phyloP scores from a whole-genome alignment of 2,797 vertebrate species.

The Notamacropus eugenii region DNA sequence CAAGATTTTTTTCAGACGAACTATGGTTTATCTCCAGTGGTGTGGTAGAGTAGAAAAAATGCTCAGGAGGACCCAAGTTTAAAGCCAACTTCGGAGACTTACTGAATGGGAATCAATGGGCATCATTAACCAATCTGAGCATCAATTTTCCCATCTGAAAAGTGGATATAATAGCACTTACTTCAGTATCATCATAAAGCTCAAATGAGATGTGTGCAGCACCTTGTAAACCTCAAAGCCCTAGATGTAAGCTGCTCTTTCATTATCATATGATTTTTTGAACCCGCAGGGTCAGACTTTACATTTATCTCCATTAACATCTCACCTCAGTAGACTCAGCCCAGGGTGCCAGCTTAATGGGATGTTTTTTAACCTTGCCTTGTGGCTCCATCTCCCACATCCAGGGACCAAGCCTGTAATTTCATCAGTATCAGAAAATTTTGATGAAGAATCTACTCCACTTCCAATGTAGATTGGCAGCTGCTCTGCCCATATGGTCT shows the following conservation, averaged over 20 bases:
- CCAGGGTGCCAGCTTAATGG: background rate
- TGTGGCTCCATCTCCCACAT: background rate
- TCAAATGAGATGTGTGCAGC: background rate
- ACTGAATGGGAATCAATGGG: background rate
- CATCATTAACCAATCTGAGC: background rate
- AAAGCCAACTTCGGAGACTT: background rate
- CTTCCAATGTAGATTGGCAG: background rate
- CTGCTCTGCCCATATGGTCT: background rate
- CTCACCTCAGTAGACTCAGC: background rate
- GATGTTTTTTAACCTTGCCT: background rate
- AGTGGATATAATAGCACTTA: background rate
- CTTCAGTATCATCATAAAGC: background rate
- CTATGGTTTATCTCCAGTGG: background rate
- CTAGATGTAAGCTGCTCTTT: background rate
- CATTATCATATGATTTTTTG: background rate
- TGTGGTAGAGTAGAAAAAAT: background rate
- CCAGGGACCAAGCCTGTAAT: background rate
- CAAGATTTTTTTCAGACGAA: background rate
- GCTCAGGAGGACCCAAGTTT: background rate
- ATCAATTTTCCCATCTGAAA: constrained; percentile 16
- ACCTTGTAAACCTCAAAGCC: background rate
- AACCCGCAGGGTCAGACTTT: background rate
- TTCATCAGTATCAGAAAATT: background rate
- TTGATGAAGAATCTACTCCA: background rate
- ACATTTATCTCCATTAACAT: background rate